Base-by-base conservation (phyloP, 92 coral and sea anemone species). In the Zoanthus sociatus region DNA sequence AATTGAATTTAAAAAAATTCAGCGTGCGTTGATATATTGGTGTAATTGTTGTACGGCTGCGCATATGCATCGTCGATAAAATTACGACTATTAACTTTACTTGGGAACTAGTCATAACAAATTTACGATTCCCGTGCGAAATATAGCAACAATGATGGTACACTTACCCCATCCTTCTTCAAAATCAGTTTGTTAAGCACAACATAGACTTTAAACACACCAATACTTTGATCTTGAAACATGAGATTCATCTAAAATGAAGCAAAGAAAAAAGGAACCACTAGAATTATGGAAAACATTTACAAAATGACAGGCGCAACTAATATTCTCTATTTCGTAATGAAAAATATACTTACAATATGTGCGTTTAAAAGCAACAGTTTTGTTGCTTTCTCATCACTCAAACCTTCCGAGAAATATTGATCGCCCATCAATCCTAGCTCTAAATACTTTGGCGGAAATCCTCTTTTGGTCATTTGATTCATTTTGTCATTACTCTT, bases 351-450 rank as follows among this genome's bases (percentile, higher is more conserved):
- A 37, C 95, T 91, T 93, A 96, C 99, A 87, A 94, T 83, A 86
- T 96, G 98, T 30, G 93, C 98, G 66, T 94, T 78, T 76, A 94
- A 83, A 44, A 93, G 78, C 67, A 96, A 47, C 73, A 78, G 71
- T 46, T 71, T 79, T 3, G 81, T 82, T 45, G 94, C 79, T 44
- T 93, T 89, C 66, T 75, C 71, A 58, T 89, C 91, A 9, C 96
- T 97, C 20, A 89, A 83, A 7, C 54, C 47, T 60, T 94, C 77
- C 3, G 92, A 77, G 9, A 91, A 78, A 86, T 90, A 82, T 63
- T 90, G 86, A 87, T 96, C 99, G 7, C 98, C 99, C 44, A 96
- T 88, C 51, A 94, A 66, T 67, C 92, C 93, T 32, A 96, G 91
- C 86, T 96, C 99, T 64, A 96, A 45, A n/a, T 84, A 87, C 87